These are phyloP conservation scores for Drosophila quasianomalipes DNA, from an alignment of 2,888 invertebrate genomes.

Conservation along the genomic window DNA sequence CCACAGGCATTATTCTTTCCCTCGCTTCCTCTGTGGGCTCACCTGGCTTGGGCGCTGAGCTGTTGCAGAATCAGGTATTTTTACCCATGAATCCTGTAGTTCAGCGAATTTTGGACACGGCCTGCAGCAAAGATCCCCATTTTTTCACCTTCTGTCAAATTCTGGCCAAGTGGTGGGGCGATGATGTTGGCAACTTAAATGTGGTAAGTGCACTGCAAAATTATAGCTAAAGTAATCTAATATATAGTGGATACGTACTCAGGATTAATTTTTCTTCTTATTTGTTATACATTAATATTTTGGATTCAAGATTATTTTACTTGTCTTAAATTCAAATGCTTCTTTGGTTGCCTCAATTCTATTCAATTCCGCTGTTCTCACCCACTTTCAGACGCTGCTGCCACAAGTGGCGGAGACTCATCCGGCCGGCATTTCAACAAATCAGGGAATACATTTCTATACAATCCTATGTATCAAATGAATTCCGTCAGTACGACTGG, in stretches of 20 bases:
- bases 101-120: slow-evolving; percentile 69
- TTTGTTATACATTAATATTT: not conserved
- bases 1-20: slow-evolving; percentile 84
- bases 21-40: slow-evolving; percentile 82
- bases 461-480: slow-evolving; percentile 65
- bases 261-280: not conserved
- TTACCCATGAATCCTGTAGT: slow-evolving; percentile 74
- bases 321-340: not conserved
- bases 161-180: slow-evolving; percentile 73
- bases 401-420: slow-evolving; percentile 77
- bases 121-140: slow-evolving; percentile 69
- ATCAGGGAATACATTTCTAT: slow-evolving; percentile 80
- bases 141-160: slow-evolving; percentile 64
- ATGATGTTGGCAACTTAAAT: slow-evolving; percentile 72
- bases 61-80: slow-evolving; percentile 87
- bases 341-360: not conserved
- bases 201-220: slow-evolving; percentile 44
- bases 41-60: slow-evolving; percentile 55
- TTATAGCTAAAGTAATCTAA: not conserved
- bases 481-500: slow-evolving; percentile 75
- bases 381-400: slow-evolving; percentile 62
- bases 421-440: slow-evolving; percentile 81
- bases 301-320: not conserved
- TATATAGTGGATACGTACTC: not conserved
- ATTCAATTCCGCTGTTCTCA: not conserved